A percentile compares a stretch with the other conserved stretches of the same genome.
phyloP scores from a whole-genome alignment of 2,113 vertebrate species.

The Proteles cristata region DNA sequence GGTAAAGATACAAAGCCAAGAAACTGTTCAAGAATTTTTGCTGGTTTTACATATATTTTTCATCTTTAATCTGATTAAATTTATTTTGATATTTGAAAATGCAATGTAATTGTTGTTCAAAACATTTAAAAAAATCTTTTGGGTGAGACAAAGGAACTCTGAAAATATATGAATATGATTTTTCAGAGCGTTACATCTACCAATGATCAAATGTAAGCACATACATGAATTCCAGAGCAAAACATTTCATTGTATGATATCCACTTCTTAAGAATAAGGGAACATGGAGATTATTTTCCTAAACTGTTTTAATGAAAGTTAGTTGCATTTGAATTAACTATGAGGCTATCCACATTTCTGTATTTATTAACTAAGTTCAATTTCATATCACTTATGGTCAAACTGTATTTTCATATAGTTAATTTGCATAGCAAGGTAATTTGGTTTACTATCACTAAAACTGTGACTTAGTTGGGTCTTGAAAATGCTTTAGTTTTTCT shows the following conservation, averaged over 20 bases:
- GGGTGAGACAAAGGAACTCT: background rate
- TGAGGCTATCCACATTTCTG: background rate
- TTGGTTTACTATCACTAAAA: slow-evolving; percentile 26
- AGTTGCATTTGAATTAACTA: slow-evolving; percentile 17
- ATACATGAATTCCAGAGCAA: background rate
- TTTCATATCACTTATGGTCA: slow-evolving; percentile 19
- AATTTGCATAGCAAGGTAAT: slow-evolving; percentile 6
- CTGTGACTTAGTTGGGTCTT: background rate
- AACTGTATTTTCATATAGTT: slow-evolving; percentile 13
- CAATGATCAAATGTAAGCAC: background rate
- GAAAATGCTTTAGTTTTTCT: slow-evolving; percentile 42
- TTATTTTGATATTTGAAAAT: background rate
- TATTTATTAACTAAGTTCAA: slow-evolving; percentile 8
- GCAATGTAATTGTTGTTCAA: background rate
- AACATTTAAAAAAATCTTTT: background rate
- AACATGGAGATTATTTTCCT: slow-evolving; percentile 17
- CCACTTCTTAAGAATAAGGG: slow-evolving; percentile 20
- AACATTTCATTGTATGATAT: slow-evolving; percentile 4
- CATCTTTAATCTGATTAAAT: background rate
- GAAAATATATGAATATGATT: slow-evolving; percentile 30
- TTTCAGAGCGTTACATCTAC: background rate
- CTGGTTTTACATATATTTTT: background rate
- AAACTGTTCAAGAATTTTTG: background rate
- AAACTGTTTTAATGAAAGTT: background rate
- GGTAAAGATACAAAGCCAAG: background rate